These are phyloP conservation scores for Antechinus flavipes DNA, from an alignment of 2,113 vertebrate species.

Conservation along the genomic window DNA sequence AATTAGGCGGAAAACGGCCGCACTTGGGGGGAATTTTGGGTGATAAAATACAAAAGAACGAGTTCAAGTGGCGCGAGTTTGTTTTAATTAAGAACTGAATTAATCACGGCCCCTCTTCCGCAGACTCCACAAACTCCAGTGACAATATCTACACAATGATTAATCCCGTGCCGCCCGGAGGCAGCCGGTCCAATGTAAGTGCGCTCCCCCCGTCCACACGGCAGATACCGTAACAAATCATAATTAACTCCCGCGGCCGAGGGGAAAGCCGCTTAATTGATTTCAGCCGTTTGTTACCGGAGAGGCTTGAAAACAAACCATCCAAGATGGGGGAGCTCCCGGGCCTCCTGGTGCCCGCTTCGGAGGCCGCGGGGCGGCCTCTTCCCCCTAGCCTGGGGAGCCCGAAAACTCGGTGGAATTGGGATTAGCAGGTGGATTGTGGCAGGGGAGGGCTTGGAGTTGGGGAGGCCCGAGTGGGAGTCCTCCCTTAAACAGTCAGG, in stretches of 20 bases:
- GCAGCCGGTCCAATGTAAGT: conserved; percentile 98
- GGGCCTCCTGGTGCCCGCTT: conserved; percentile 76
- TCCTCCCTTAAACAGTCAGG: no score
- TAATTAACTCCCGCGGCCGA: conserved; percentile 90
- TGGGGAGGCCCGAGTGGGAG: no score
- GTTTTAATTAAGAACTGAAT: conserved; percentile 91
- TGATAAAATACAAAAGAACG: conserved; percentile 90
- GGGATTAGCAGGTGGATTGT: no score
- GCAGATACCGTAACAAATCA: conserved; percentile 91
- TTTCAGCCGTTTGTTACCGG: conserved; percentile 90
- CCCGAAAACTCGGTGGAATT: not conserved
- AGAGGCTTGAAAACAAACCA: conserved; percentile 86
- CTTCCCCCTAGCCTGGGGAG: not conserved
- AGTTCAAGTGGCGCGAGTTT: conserved; percentile 90
- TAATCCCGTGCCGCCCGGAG: conserved; percentile 95
- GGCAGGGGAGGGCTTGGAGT: no score
- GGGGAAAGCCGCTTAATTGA: conserved; percentile 88
- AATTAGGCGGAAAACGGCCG: conserved; percentile 89
- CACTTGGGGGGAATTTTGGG: conserved; percentile 88
- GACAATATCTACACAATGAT: conserved; percentile 99
- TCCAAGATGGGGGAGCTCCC: conserved; percentile 86
- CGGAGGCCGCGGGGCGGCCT: conserved; percentile 5
- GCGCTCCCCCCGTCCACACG: conserved; percentile 88
- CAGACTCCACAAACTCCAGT: conserved; percentile 99
- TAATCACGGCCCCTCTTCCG: conserved; percentile 85